Evolutionary conservation across 2,888 invertebrate genomes (phyloP).

Genomic region (Chrysolina oricalcia): DNA sequence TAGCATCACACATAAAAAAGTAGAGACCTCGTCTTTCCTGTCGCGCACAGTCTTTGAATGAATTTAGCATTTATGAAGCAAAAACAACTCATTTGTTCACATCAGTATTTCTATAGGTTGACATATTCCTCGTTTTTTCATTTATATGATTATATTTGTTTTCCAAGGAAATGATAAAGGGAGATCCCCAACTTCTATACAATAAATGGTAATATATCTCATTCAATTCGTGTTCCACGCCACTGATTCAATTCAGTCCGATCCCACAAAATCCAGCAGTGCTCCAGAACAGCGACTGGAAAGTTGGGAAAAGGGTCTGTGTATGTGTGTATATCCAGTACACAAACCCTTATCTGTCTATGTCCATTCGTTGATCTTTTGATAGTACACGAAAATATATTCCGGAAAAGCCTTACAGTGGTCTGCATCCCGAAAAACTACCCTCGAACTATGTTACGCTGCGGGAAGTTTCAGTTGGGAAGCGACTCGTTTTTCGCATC

Average conservation of each 20-base stretch:
- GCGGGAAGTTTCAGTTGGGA: conserved; percentile 39
- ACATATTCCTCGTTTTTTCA: no score
- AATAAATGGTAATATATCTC: background rate
- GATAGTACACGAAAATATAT: conserved; percentile 49
- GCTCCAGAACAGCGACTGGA: conserved; percentile 36
- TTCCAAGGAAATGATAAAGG: background rate
- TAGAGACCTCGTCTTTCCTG: no score
- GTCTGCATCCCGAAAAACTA: conserved; percentile 44
- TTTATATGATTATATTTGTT: no score
- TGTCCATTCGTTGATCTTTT: conserved; percentile 48
- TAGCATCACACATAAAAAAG: no score
- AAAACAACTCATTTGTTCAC: no score
- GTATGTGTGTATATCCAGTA: conserved; percentile 44
- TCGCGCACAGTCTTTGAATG: no score
- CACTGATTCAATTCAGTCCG: conserved; percentile 34
- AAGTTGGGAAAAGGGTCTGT: conserved; percentile 46
- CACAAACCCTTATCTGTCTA: conserved; percentile 47
- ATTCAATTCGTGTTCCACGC: conserved; percentile 26
- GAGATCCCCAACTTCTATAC: background rate
- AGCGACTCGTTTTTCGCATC: conserved; percentile 42
- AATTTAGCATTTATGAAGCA: no score
- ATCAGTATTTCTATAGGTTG: no score
- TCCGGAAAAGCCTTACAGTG: conserved; percentile 45
- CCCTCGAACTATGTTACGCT: conserved; percentile 31
- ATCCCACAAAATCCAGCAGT: conserved; percentile 44